Percentiles rank a stretch among this genome's conserved stretches.
These are phyloP conservation scores for Pristionchus japonicus DNA, from an alignment of 2,888 invertebrate genomes.

Conservation along the genomic window DNA sequence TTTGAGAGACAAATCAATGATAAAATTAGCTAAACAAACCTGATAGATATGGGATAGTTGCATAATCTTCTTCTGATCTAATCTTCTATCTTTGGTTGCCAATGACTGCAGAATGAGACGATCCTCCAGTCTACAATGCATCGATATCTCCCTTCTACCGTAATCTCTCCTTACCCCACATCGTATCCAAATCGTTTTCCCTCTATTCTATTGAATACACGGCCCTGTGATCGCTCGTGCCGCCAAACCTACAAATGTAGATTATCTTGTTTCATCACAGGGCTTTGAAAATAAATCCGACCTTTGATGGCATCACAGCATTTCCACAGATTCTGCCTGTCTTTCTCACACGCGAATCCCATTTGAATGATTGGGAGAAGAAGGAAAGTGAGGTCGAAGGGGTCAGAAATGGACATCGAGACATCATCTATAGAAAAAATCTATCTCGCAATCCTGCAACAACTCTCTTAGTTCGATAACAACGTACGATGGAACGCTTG, in stretches of 20 bases:
- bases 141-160: neutral
- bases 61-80: conserved; percentile 40
- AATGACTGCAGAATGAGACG: conserved; percentile 29
- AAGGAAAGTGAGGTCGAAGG: conserved; percentile 33
- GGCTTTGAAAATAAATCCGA: neutral
- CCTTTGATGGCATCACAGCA: conserved; percentile 44
- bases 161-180: conserved; percentile 36
- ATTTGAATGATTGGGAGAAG: neutral
- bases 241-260: neutral
- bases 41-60: conserved; percentile 34
- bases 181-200: conserved; percentile 44
- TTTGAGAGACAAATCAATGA: too few relatives aligned
- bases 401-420: conserved; percentile 30
- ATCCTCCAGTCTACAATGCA: conserved; percentile 42
- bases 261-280: neutral
- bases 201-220: neutral
- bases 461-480: neutral
- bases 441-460: neutral
- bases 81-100: conserved; percentile 19
- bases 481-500: neutral
- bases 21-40: too few relatives aligned
- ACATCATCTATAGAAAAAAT: neutral
- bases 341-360: conserved; percentile 8
- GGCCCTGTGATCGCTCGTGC: neutral
- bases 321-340: conserved; percentile 37